These are phyloP conservation scores for Brenthis hecate DNA, from an alignment of 2,888 invertebrate genomes.

Conservation along the genomic window DNA sequence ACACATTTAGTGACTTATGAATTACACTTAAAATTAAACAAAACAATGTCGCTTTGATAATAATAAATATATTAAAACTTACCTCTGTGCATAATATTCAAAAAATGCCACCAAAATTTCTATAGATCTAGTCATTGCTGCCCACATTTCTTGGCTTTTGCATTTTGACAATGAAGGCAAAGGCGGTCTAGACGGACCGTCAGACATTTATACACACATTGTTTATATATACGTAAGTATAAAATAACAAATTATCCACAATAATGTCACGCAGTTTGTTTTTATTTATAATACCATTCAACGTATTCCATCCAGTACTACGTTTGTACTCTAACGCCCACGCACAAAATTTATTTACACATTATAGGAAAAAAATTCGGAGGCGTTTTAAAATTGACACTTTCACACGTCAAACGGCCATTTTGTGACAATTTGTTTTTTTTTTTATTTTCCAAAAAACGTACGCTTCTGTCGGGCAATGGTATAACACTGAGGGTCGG, in stretches of 20 bases:
- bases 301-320: neutral
- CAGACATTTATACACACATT: slow-evolving; percentile 66
- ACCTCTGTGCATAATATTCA: slow-evolving; percentile 91
- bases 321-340: slow-evolving; percentile 43
- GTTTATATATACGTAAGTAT: slow-evolving; percentile 39
- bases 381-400: slow-evolving; percentile 27
- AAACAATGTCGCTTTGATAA: no score
- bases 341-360: slow-evolving; percentile 32
- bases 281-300: slow-evolving; percentile 1
- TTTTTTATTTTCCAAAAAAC: slow-evolving; percentile 11
- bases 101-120: slow-evolving; percentile 92
- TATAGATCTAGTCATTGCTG: slow-evolving; percentile 89
- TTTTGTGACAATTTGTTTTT: neutral
- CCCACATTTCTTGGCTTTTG: slow-evolving; percentile 88
- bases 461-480: slow-evolving; percentile 21
- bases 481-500: slow-evolving; percentile 42
- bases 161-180: slow-evolving; percentile 70
- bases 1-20: no score
- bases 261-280: neutral
- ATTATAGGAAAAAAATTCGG: neutral
- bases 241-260: neutral
- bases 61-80: slow-evolving; percentile 49
- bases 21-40: no score
- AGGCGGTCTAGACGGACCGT: slow-evolving; percentile 58
- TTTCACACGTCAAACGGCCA: slow-evolving; percentile 12